Base-by-base conservation (phyloP, 2,797 vertebrate species). In the Galaxias olidus region DNA sequence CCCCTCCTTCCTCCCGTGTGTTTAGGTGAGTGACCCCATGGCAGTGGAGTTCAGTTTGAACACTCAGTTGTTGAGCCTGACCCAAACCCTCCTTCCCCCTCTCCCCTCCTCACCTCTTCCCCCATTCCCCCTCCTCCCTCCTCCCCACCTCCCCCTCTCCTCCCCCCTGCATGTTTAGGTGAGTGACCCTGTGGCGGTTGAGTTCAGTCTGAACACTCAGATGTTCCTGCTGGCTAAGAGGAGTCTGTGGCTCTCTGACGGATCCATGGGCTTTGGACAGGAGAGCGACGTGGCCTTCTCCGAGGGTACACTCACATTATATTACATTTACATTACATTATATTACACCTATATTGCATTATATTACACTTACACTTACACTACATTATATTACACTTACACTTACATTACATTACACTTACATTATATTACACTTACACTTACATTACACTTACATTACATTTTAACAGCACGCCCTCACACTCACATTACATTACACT, bases 181-280 rank as follows among this genome's bases (percentile, higher is more conserved):
- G 80, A 98, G 96, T n/a, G 96, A 98, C 55, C 96, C 96, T 0
- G 96, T 98, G 44, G 93, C 96, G 1, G 91, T 95, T 18, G 95
- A 98, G 72, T 98, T 98, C 88, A 98, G 93, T 73, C 83, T 98
- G 79, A 97, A 98, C 75, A 98, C 96, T 46, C 95, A 95, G 71
- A 94, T 98, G 94, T 92, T 96, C 68, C 86, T 98, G 10, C 83
- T 98, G 56, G 95, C 95, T 52, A 96, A 95, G 85, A 96, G 88
- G 81, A 90, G 80, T 0, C 81, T 97, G 43, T 98, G 96, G 96
- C 78, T 98, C 40, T 98, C 96, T 1, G 95, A 98, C 60, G 96
- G 96, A 61, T 96, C 95, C 0, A 94, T 95, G 92, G 95, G 95
- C 50, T 98, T 98, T 20, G 93, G 94, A 5, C 94, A 96, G 73